These are phyloP conservation scores for Ophion costatus DNA, from an alignment of 2,888 invertebrate species.

Conservation along the genomic window DNA sequence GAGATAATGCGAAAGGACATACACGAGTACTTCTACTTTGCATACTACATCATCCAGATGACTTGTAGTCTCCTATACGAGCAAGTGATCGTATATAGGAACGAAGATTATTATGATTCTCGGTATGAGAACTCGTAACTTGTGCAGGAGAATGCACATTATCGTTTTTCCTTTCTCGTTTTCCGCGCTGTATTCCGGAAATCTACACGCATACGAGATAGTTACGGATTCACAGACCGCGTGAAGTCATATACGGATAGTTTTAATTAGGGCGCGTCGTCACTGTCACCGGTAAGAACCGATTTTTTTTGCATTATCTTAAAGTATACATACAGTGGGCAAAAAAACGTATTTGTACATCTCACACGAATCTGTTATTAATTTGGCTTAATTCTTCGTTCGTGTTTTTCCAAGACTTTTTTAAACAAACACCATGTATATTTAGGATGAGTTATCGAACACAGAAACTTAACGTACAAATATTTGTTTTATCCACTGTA, in stretches of 20 bases:
- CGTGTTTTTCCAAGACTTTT: no score
- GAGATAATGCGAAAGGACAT: constrained; percentile 50
- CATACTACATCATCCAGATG: constrained; percentile 12
- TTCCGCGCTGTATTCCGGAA: constrained; percentile 33
- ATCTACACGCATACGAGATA: constrained; percentile 11
- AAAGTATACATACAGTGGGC: no score
- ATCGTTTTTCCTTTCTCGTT: constrained; percentile 9
- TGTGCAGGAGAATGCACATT: constrained; percentile 49
- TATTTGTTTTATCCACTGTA: no score
- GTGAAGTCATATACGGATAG: neutral
- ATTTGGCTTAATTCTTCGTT: no score
- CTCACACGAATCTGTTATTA: no score
- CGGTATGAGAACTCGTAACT: constrained; percentile 57
- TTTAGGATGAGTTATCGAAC: no score
- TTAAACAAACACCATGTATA: no score
- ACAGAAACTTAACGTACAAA: no score
- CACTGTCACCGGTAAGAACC: no score
- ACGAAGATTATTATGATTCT: constrained; percentile 46
- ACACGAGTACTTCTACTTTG: constrained; percentile 40
- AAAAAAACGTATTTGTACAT: no score
- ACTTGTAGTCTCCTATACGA: neutral
- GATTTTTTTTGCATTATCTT: no score
- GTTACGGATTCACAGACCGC: constrained; percentile 1
- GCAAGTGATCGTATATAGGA: constrained; percentile 12
- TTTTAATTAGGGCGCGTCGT: neutral